phyloP scores from a whole-genome alignment of 2,113 vertebrate genomes.

The Podocnemis expansa region DNA sequence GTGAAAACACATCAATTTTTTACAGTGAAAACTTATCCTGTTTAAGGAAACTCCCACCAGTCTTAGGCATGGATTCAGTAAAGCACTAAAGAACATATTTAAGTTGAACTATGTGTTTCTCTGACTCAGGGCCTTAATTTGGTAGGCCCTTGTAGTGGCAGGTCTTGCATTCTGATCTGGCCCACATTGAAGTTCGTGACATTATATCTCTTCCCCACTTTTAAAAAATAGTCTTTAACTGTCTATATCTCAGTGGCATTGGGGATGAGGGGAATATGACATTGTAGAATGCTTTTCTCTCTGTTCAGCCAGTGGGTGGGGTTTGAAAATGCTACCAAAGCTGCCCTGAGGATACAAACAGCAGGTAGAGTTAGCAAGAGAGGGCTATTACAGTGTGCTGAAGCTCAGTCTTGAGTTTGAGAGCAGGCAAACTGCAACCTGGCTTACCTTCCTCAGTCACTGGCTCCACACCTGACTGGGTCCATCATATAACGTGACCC shows the following conservation, averaged over 20 bases:
- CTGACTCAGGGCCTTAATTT: background rate
- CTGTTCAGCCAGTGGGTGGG: background rate
- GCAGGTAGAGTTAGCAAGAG: fast-evolving
- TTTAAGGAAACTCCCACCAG: background rate
- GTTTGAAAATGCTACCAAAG: background rate
- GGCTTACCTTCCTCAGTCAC: background rate
- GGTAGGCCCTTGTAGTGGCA: background rate
- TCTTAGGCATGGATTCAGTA: background rate
- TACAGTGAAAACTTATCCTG: background rate
- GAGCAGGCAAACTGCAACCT: background rate
- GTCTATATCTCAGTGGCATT: background rate
- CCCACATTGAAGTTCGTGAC: background rate
- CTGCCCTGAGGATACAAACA: fast-evolving
- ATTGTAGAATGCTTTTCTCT: background rate
- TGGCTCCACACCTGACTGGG: fast-evolving
- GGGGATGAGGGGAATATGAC: background rate
- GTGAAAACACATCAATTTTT: background rate
- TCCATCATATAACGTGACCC: background rate
- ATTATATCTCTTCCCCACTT: background rate
- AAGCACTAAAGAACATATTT: background rate
- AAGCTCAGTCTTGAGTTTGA: background rate
- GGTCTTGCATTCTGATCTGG: background rate
- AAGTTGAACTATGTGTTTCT: background rate
- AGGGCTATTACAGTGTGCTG: background rate
- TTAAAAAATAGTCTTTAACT: background rate